A percentile compares a stretch with the other conserved stretches of the same genome.
These are phyloP conservation scores for Papilio dardanus DNA, from an alignment of 1,140 invertebrate genomes.

Conservation along the genomic window DNA sequence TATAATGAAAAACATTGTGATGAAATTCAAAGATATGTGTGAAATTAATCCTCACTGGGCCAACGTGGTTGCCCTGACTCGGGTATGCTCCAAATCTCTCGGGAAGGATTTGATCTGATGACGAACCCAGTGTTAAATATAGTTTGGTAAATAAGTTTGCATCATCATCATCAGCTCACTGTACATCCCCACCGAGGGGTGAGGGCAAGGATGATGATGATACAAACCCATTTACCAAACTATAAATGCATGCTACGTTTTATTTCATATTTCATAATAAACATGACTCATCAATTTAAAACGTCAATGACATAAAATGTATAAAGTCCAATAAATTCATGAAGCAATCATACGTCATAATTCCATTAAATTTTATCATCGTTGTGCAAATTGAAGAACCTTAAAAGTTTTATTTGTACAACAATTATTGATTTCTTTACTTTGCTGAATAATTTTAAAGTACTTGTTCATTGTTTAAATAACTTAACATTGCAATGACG, in stretches of 20 bases:
- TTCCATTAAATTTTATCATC: neutral
- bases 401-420: constrained; percentile 8
- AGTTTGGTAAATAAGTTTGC: too few species aligned
- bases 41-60: too few species aligned
- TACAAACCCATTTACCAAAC: too few species aligned
- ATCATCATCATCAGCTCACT: too few species aligned
- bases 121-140: too few species aligned
- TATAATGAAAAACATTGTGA: too few species aligned
- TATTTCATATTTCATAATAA: neutral
- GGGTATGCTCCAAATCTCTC: too few species aligned
- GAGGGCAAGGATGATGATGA: too few species aligned
- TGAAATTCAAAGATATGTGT: too few species aligned
- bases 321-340: neutral
- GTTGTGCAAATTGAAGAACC: constrained; percentile 1
- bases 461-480: neutral
- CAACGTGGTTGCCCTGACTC: too few species aligned
- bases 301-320: neutral
- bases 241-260: neutral
- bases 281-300: constrained; percentile 1
- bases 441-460: neutral
- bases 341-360: neutral
- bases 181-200: too few species aligned
- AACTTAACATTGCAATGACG: neutral
- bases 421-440: constrained; percentile 6
- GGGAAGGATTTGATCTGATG: too few species aligned